phyloP scores from a whole-genome alignment of 2,797 vertebrate genomes.

The Mormyrops attenuatus region DNA sequence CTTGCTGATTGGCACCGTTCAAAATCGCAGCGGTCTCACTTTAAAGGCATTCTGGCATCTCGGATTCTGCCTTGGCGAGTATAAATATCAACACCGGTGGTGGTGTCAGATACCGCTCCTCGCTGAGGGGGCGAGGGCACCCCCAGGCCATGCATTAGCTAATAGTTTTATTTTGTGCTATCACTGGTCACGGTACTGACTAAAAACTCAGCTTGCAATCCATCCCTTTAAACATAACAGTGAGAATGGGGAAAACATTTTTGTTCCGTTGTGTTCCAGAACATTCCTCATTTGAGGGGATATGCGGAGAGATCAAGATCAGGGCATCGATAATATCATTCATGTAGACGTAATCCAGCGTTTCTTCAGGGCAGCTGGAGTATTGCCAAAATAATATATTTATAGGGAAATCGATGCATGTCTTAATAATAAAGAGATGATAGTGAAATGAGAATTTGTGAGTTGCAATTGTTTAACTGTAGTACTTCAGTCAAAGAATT shows the following conservation, averaged over 20 bases:
- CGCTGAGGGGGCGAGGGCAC: background rate
- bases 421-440: background rate
- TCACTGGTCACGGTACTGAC: background rate
- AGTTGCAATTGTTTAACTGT: background rate
- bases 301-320: background rate
- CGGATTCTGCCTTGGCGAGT: background rate
- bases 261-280: background rate
- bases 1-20: slow-evolving; percentile 11
- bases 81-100: slow-evolving; percentile 1
- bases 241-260: background rate
- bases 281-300: background rate
- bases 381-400: background rate
- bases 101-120: background rate
- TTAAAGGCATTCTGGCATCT: background rate
- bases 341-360: background rate
- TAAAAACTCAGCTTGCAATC: background rate
- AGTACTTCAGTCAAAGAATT: background rate
- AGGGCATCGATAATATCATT: background rate
- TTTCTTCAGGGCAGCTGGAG: background rate
- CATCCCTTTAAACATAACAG: background rate
- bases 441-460: background rate
- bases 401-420: background rate
- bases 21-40: background rate
- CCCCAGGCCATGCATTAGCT: background rate
- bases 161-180: slow-evolving; percentile 13